Evolutionary conservation across 92 coral and sea anemone species (phyloP), one percentile per base, ranked within the genome.

Genomic region (Phenganax marumi): DNA sequence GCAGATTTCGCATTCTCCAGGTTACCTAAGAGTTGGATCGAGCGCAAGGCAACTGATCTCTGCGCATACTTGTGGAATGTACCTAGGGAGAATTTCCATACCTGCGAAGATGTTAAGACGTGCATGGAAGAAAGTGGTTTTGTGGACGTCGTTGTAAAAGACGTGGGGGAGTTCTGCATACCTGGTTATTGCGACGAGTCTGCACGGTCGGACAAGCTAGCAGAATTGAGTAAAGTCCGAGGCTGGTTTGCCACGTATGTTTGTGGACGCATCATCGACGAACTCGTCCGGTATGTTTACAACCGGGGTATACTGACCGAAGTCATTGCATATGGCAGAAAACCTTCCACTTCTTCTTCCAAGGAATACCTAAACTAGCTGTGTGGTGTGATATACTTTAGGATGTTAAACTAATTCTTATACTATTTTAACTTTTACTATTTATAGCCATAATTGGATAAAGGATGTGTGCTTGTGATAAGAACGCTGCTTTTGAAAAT

Each of bases 191-290:
- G 81, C 39, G 50, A 56, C 16, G 66, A 76, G 16, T 83, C 85
- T 43, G 60, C 74, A 22, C 64, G 74, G 8, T 55, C 76, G 13
- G 68, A 81, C 14, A 85, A 71, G 52, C 79, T 87, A 10, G 84
- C 87, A 23, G 76, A 77, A 80, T 87, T 76, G 79, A 85, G 87
- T 12, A 87, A 77, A 83, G 69, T 87, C 50, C 62, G 90, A 60
- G 90, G 90, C 21, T 60, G 80, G 60, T 75, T 87, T 21, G 80
- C 60, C 13, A 82, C 87, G n/a, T 76, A 83, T 25, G 26, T 87
- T 11, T 73, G 87, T 33, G 87, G 90, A 12, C 90, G 87, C 8
- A 49, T 83, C 17, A 75, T 87, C 24, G 90, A 87, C 13, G 54
- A 50, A 19, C 19, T 26, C 50, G 54, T 76, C 8, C 81, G 66